Evolutionary conservation across 1,140 invertebrate genomes (phyloP).

Genomic region (Drosophila paulistorum): DNA sequence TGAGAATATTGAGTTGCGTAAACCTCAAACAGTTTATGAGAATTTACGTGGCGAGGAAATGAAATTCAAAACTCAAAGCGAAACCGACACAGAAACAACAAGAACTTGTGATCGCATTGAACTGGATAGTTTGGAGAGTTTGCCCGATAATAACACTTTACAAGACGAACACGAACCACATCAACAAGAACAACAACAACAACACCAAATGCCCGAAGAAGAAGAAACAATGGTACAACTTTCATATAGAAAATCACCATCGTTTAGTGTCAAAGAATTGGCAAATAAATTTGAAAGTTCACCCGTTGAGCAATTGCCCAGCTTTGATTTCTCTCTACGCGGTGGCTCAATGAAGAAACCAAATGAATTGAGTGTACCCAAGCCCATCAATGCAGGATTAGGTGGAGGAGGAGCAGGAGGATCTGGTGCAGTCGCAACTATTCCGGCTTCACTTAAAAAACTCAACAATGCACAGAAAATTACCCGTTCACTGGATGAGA

Average conservation of each 20-base stretch:
- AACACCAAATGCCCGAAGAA: neutral
- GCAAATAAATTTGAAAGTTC: constrained; percentile 85
- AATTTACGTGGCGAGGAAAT: constrained; percentile 83
- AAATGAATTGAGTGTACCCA: constrained; percentile 56
- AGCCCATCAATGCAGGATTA: constrained; percentile 29
- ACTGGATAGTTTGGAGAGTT: constrained; percentile 76
- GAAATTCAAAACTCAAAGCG: constrained; percentile 55
- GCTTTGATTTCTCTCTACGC: constrained; percentile 73
- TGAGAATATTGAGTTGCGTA: constrained; percentile 82
- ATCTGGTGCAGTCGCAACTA: constrained; percentile 19
- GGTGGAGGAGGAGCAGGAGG: no score
- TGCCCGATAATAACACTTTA: constrained; percentile 58
- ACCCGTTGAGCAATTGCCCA: constrained; percentile 82
- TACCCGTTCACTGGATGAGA: constrained; percentile 88
- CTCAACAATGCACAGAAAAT: constrained; percentile 86
- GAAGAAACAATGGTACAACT: constrained; percentile 4
- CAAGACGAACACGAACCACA: neutral
- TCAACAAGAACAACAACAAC: constrained; percentile 21
- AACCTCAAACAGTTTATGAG: constrained; percentile 84
- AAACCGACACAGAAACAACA: constrained; percentile 18
- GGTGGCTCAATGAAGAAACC: constrained; percentile 68
- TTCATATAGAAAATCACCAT: constrained; percentile 64
- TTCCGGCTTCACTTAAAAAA: constrained; percentile 70
- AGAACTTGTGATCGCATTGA: constrained; percentile 63
- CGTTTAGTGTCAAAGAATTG: constrained; percentile 85